phyloP scores from a whole-genome alignment of 2,113 vertebrate genomes.

The Alethe castanea region DNA sequence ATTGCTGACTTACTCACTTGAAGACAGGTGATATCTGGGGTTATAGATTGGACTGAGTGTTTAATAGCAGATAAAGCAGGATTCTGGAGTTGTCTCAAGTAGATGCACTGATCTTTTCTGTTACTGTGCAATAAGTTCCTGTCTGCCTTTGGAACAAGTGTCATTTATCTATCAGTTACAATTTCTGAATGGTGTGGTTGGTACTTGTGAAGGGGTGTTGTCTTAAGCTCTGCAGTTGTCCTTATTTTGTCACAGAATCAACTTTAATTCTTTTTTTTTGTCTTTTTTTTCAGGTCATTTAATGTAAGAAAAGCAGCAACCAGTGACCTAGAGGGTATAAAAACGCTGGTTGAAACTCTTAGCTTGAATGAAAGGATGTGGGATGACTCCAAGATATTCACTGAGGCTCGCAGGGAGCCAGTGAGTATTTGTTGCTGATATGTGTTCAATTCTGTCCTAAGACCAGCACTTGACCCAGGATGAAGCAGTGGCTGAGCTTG shows the following conservation, averaged over 20 bases:
- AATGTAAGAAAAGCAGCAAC: slow-evolving; percentile 75
- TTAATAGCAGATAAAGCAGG: background rate
- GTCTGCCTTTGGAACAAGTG: background rate
- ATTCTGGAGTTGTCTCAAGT: background rate
- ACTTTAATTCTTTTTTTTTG: background rate
- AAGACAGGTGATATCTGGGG: background rate
- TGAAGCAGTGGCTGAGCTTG: background rate
- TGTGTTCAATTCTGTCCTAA: background rate
- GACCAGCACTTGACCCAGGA: background rate
- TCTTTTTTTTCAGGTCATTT: slow-evolving; percentile 71
- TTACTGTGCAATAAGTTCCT: background rate
- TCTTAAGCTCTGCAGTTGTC: background rate
- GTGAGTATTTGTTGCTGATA: slow-evolving; percentile 72
- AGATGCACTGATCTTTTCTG: background rate
- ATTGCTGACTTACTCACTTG: background rate
- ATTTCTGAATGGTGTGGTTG: fast-evolving
- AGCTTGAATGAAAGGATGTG: slow-evolving; percentile 68
- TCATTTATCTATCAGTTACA: background rate
- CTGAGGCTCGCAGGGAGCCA: slow-evolving; percentile 65
- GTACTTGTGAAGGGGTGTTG: background rate
- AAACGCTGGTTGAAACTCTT: slow-evolving; percentile 74
- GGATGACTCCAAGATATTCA: slow-evolving; percentile 76
- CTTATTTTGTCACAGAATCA: background rate
- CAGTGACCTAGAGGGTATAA: slow-evolving; percentile 71
- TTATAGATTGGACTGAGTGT: background rate